Evolutionary conservation across 2,888 invertebrate species (phyloP).

Genomic region (Leptarthrus brevirostris): DNA sequence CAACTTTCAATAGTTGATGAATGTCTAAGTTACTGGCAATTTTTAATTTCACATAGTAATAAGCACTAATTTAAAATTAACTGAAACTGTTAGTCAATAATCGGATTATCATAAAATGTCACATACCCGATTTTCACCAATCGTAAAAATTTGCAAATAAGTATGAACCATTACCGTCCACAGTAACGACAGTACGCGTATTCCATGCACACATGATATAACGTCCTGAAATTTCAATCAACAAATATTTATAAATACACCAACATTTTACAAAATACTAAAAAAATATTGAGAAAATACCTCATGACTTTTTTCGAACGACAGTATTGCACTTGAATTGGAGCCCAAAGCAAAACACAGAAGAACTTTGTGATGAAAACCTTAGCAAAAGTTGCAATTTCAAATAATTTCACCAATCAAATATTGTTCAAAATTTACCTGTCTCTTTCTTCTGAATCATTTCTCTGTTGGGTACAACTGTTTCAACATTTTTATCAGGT

Average conservation of each 20-base stretch:
- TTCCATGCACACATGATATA: conserved; percentile 80
- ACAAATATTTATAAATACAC: not conserved
- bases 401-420: not conserved
- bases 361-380: conserved; percentile 68
- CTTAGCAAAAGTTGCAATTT: conserved; percentile 56
- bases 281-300: too few species aligned
- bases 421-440: not conserved
- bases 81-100: conserved; percentile 6
- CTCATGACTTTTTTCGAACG: conserved; percentile 71
- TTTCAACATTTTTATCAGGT: not conserved
- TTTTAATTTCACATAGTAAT: too few species aligned
- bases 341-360: conserved; percentile 80
- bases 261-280: too few species aligned
- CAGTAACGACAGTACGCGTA: conserved; percentile 80
- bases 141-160: conserved; percentile 82
- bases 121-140: conserved; percentile 73
- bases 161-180: conserved; percentile 90
- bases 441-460: conserved; percentile 16
- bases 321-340: conserved; percentile 81
- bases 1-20: too few species aligned
- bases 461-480: conserved; percentile 1
- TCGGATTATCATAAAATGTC: not conserved
- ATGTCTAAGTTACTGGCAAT: too few species aligned
- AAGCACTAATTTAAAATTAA: too few species aligned
- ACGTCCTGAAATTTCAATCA: conserved; percentile 69